Conservation (phyloP, 2,888 invertebrate species). For the Pollenia angustigena region DNA sequence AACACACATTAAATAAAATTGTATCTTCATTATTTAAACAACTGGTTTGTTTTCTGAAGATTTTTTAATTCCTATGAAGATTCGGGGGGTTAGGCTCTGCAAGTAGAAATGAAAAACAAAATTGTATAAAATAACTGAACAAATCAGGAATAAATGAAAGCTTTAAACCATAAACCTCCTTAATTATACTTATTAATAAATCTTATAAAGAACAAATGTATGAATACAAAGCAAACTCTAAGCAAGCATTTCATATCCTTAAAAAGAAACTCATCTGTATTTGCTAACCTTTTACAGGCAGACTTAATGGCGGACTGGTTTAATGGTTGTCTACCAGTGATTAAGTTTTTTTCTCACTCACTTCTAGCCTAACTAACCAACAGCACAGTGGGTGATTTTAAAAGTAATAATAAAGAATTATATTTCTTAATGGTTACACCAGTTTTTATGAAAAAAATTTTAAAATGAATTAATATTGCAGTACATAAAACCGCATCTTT, state of each 20-base stretch:
- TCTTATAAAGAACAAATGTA: slow-evolving; percentile 17
- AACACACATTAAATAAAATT: no score
- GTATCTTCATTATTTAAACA: no score
- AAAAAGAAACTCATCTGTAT: slow-evolving; percentile 9
- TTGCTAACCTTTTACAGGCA: not conserved
- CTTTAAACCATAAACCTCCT: slow-evolving; percentile 59
- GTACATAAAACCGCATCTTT: no score
- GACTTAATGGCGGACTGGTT: slow-evolving; percentile 7
- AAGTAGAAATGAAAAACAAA: not conserved
- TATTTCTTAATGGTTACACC: no score
- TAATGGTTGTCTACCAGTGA: slow-evolving; percentile 23
- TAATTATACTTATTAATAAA: slow-evolving; percentile 43
- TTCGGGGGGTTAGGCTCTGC: not conserved
- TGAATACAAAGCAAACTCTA: slow-evolving; percentile 39
- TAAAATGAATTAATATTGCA: no score
- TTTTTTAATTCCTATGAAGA: not conserved
- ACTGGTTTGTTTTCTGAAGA: no score
- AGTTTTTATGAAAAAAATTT: no score
- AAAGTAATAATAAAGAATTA: no score
- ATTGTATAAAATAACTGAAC: slow-evolving; percentile 13
- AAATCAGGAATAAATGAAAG: slow-evolving; percentile 32
- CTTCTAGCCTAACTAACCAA: not conserved
- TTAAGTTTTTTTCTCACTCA: slow-evolving; percentile 27
- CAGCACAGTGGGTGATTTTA: no score
- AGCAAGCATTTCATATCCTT: slow-evolving; percentile 44